Conservation (phyloP, 2,113 vertebrate genomes). For the Garra rufa region DNA sequence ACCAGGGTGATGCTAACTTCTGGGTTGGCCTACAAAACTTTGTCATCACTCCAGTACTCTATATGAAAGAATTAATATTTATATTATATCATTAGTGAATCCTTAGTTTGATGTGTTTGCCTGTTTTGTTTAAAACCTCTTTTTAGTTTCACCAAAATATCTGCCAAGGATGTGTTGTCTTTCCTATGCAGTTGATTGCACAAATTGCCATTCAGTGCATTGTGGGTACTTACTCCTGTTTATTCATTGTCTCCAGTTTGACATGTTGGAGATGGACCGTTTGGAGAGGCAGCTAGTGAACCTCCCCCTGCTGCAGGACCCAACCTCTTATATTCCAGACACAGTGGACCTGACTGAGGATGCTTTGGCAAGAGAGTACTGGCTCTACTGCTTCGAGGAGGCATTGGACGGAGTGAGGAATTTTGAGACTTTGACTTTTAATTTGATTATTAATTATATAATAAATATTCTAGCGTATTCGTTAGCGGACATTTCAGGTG, state of each 20-base stretch:
- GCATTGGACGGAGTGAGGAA: constrained; percentile 89
- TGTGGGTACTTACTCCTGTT: neutral
- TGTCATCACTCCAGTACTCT: neutral
- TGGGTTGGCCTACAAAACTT: neutral
- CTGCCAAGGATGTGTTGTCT: neutral
- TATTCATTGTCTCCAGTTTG: constrained; percentile 80
- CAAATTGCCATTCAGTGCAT: neutral
- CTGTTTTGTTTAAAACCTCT: neutral
- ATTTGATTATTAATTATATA: too few relatives aligned
- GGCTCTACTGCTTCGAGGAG: constrained; percentile 97
- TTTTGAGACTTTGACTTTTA: neutral
- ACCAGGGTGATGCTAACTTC: neutral
- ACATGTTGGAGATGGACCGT: constrained; percentile 98
- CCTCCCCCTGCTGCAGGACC: constrained; percentile 90
- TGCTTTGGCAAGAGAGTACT: constrained; percentile 91
- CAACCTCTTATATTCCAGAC: constrained; percentile 93
- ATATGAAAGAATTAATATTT: neutral
- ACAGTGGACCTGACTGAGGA: constrained; percentile 94
- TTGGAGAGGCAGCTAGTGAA: constrained; percentile 91
- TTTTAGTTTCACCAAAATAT: neutral
- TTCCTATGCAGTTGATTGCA: neutral
- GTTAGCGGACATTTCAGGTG: too few relatives aligned
- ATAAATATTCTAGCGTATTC: too few relatives aligned
- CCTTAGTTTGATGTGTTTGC: neutral
- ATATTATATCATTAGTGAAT: neutral